phyloP scores from a whole-genome alignment of 1,140 invertebrate species.

The Macrocentrus cingulum region DNA sequence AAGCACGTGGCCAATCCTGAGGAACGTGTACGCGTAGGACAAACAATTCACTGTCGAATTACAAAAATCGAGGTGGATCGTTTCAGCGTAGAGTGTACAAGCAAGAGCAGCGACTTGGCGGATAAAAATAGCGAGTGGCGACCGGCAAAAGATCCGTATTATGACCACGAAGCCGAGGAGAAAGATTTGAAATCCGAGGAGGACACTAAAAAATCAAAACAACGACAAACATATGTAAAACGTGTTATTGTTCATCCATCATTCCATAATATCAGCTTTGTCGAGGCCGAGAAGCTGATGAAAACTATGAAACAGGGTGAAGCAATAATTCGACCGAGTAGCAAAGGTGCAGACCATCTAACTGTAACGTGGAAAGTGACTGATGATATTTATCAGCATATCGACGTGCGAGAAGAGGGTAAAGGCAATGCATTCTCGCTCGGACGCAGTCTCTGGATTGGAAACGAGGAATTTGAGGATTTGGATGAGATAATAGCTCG shows the following conservation, averaged over 20 bases:
- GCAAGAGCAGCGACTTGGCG: conserved; percentile 87
- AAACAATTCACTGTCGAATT: conserved; percentile 91
- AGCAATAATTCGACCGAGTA: conserved; percentile 93
- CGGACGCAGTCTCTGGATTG: conserved; percentile 83
- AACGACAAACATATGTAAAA: conserved; percentile 84
- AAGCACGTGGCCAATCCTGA: conserved; percentile 90
- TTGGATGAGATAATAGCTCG: conserved; percentile 98
- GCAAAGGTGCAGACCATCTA: conserved; percentile 93
- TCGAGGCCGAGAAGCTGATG: conserved; percentile 90
- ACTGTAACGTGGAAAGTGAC: conserved; percentile 99
- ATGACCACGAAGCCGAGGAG: conserved; percentile 86
- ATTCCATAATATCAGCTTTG: conserved; percentile 95
- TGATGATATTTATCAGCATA: conserved; percentile 92
- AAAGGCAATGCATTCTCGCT: conserved; percentile 97
- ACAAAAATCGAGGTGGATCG: conserved; percentile 94
- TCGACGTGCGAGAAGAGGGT: conserved; percentile 92
- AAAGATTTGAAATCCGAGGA: conserved; percentile 77
- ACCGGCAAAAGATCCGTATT: conserved; percentile 86
- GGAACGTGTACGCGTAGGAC: conserved; percentile 83
- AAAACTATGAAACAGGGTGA: conserved; percentile 93
- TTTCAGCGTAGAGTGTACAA: conserved; percentile 93
- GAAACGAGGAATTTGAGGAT: conserved; percentile 93
- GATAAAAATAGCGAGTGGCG: conserved; percentile 92
- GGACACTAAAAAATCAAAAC: conserved; percentile 79
- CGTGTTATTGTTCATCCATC: conserved; percentile 96